Evolutionary conservation across 2,888 invertebrate genomes (phyloP).

Genomic region (Yponomeuta malinellus): DNA sequence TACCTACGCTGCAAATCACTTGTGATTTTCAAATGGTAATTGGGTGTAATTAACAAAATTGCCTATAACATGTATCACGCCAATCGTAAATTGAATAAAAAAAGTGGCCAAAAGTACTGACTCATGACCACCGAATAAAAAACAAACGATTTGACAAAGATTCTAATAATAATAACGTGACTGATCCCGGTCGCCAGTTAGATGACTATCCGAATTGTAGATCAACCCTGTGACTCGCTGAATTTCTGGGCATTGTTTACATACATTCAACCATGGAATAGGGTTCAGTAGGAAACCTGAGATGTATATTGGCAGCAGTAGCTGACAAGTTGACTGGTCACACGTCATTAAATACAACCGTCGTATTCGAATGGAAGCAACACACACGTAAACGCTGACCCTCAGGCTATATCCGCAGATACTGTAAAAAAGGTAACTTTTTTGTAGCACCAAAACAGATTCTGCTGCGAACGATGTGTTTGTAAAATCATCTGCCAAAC

Average conservation of each 20-base stretch:
- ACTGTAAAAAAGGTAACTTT: no score
- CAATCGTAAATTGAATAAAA: not conserved
- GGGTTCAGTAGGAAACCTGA: not conserved
- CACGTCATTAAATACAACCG: not conserved
- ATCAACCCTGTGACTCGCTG: not conserved
- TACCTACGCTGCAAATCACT: not conserved
- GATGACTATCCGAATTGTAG: not conserved
- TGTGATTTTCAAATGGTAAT: not conserved
- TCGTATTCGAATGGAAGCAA: not conserved
- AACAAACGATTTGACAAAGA: not conserved
- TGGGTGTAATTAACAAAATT: not conserved
- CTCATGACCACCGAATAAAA: not conserved
- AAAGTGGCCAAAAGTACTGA: not conserved
- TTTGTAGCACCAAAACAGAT: no score
- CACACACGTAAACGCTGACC: no score
- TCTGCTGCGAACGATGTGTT: no score
- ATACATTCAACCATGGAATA: not conserved
- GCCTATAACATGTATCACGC: not conserved
- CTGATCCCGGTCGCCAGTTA: no score
- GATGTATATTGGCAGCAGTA: not conserved
- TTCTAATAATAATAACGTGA: not conserved
- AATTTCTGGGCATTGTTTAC: not conserved
- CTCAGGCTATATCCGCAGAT: no score
- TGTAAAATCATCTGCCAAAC: no score
- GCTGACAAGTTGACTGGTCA: not conserved